Evolutionary conservation across 2,797 vertebrate genomes (phyloP).

Genomic region (Notolepis coatsorum): DNA sequence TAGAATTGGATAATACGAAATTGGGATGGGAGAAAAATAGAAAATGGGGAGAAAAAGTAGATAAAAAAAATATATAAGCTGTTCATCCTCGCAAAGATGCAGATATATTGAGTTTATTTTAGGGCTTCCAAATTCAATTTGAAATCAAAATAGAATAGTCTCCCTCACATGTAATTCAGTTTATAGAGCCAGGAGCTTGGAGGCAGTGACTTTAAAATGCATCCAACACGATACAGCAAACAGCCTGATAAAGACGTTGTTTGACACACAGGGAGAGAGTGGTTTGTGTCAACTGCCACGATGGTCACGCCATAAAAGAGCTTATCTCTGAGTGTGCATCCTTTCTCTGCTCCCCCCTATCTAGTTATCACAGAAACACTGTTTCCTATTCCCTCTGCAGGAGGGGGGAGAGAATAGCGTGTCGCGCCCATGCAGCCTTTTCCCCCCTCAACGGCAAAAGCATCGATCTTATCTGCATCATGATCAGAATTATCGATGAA

Average conservation of each 20-base stretch:
- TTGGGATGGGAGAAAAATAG: too few species aligned
- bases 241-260: background rate
- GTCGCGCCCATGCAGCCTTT: slow-evolving; percentile 38
- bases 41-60: too few species aligned
- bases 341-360: slow-evolving; percentile 53
- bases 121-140: too few species aligned
- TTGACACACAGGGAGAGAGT: slow-evolving; percentile 30
- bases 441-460: slow-evolving; percentile 34
- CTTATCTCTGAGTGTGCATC: slow-evolving; percentile 43
- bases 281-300: slow-evolving; percentile 55
- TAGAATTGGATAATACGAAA: too few species aligned
- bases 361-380: slow-evolving; percentile 56
- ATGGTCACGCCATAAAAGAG: slow-evolving; percentile 23
- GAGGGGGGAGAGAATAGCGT: slow-evolving; percentile 3
- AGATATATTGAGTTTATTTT: too few species aligned
- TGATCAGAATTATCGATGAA: slow-evolving; percentile 62
- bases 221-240: background rate
- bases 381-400: slow-evolving; percentile 57
- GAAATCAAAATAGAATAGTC: too few species aligned
- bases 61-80: too few species aligned
- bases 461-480: slow-evolving; percentile 64
- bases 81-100: too few species aligned
- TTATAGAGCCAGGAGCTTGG: too few species aligned
- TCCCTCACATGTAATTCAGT: too few species aligned
- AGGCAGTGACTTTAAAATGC: too few species aligned